Percentiles rank a stretch among this genome's conserved stretches.
These are phyloP conservation scores for Alviniconcha marisindica DNA, from an alignment of 1,140 invertebrate species.

Conservation along the genomic window DNA sequence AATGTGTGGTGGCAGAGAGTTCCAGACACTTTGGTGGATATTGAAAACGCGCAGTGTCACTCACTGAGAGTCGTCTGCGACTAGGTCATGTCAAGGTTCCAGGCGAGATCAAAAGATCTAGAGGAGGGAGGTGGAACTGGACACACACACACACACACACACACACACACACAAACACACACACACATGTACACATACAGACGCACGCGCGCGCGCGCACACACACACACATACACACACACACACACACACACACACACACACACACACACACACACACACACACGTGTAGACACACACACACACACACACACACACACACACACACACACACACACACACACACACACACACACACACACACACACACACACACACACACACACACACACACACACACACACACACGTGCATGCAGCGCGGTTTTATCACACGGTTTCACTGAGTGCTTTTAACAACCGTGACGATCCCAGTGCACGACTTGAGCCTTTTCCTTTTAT, in stretches of 20 bases:
- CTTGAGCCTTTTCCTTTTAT: too few relatives aligned
- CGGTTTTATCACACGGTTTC: too few relatives aligned
- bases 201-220: too few relatives aligned
- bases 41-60: neutral
- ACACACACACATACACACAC: neutral
- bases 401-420: too few relatives aligned
- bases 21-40: neutral
- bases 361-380: too few relatives aligned
- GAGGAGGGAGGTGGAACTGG: too few relatives aligned
- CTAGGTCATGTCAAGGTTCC: too few relatives aligned
- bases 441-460: too few relatives aligned
- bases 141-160: neutral
- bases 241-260: neutral
- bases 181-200: neutral
- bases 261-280: neutral
- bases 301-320: neutral
- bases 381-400: too few relatives aligned
- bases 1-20: neutral
- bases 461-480: too few relatives aligned
- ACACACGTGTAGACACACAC: neutral
- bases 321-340: constrained; percentile 10
- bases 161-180: neutral
- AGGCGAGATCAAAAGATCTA: too few relatives aligned
- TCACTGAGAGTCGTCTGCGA: too few relatives aligned
- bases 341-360: neutral